Percentiles rank a stretch among this genome's conserved stretches.
Evolutionary conservation across 2,113 vertebrate genomes (phyloP).

Genomic region (Montifringilla adamsi): DNA sequence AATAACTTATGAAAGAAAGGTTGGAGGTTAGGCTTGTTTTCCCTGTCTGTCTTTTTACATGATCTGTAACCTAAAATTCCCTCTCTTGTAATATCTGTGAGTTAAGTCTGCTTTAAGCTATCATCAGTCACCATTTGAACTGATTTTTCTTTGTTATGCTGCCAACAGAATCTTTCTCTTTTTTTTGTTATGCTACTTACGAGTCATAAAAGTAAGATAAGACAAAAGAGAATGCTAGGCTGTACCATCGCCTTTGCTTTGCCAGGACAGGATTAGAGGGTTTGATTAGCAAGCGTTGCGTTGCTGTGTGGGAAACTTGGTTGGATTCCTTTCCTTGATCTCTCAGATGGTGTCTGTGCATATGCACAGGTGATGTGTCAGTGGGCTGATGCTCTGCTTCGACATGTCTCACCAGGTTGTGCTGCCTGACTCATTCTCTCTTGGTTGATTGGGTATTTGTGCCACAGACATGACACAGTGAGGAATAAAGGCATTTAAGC

Average conservation of each 20-base stretch:
- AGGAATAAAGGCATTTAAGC: conserved; percentile 2
- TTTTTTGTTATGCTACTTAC: background rate
- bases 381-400: background rate
- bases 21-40: conserved; percentile 57
- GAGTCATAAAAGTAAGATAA: conserved; percentile 19
- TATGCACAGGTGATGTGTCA: background rate
- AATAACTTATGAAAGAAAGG: conserved; percentile 44
- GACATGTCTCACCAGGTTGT: background rate
- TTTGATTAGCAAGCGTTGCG: background rate
- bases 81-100: conserved; percentile 13
- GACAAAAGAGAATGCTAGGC: background rate
- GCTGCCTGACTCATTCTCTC: conserved; percentile 29
- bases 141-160: conserved; percentile 38
- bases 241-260: background rate
- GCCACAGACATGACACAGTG: background rate
- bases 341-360: background rate
- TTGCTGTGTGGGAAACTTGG: conserved; percentile 12
- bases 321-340: conserved; percentile 17
- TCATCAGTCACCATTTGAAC: conserved; percentile 48
- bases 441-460: background rate
- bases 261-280: conserved; percentile 2
- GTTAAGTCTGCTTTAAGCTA: conserved; percentile 40
- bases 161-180: background rate
- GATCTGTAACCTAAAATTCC: conserved; percentile 42
- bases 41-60: conserved; percentile 40